Evolutionary conservation across 2,888 invertebrate species (phyloP), one percentile per base, ranked within the genome.

Genomic region (Biston betularia): DNA sequence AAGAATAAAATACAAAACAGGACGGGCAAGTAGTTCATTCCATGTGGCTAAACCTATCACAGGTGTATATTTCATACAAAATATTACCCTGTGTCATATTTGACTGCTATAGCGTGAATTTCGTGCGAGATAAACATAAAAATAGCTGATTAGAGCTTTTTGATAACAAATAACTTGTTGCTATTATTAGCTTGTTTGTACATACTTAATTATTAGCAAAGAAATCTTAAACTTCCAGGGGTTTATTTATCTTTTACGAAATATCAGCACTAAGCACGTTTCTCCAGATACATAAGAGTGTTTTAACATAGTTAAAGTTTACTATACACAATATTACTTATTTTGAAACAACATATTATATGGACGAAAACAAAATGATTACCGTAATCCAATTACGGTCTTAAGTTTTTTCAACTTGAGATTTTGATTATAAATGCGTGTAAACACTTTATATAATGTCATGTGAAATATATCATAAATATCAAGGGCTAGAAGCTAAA

Each of bases 1-100:
- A 69, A 45, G 52, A 40, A 57, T 55, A 15, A 46, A 55, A 38
- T 52, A 42, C 58, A 10, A 56, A 38, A 15, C n/a, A 44, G 11
- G 9, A 38, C 0, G 9, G 38, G 38, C 38, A 8, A 53, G 38
- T 45, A 52, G 49, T 62, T 69, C 81, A 70, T 78, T 75, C 76
- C 75, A 72, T 72, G 77, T 79, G 74, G 70, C 86, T 74, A 66
- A 58, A 81, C 83, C 61, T 80, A 53, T 77, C 89, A 90, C 90
- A 90, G 87, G 78, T 76, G 87, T 85, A 87, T 80, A 89, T 84
- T 89, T 89, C 88, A 71, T 45, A 63, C 64, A 89, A 90, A 91
- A 90, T 83, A 80, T 70, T 87, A 89, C 89, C 82, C 90, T 91
- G 87, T 86, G 89, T 79, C 89, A 42, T 68, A 71, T 40, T 71